These are phyloP conservation scores for Thymelicus sylvestris DNA, from an alignment of 2,888 invertebrate species.

Conservation along the genomic window DNA sequence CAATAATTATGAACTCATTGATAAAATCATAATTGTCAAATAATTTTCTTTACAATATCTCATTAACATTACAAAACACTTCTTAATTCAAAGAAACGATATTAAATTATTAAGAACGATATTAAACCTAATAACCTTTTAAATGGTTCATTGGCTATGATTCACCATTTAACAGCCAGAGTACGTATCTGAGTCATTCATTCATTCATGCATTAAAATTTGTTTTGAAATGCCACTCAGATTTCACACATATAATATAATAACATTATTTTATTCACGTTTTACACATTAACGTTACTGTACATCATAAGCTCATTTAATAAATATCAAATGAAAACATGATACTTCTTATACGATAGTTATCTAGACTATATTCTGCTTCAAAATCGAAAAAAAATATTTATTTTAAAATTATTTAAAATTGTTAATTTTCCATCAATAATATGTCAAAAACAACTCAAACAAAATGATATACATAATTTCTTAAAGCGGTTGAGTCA, in stretches of 20 bases:
- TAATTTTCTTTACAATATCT: not conserved
- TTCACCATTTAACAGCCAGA: not conserved
- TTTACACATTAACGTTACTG: too few relatives aligned
- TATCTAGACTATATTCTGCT: too few relatives aligned
- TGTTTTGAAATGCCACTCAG: not conserved
- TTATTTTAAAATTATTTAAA: too few relatives aligned
- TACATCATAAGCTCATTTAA: too few relatives aligned
- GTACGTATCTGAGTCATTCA: not conserved
- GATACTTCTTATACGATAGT: too few relatives aligned
- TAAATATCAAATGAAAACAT: too few relatives aligned
- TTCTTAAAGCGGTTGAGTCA: too few relatives aligned
- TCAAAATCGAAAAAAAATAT: too few relatives aligned
- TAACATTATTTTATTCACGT: too few relatives aligned
- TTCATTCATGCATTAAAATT: not conserved
- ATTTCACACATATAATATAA: not conserved
- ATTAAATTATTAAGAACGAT: not conserved
- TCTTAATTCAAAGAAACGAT: slow-evolving; percentile 2
- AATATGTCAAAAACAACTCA: too few relatives aligned
- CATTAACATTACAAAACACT: not conserved
- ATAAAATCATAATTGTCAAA: not conserved
- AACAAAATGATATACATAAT: too few relatives aligned
- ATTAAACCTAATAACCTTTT: slow-evolving; percentile 8
- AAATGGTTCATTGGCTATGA: slow-evolving; percentile 7
- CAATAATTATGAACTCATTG: not conserved
- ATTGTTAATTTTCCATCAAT: too few relatives aligned